Evolutionary conservation across 1,140 invertebrate species (phyloP).

Genomic region (Drosophila paulistorum): DNA sequence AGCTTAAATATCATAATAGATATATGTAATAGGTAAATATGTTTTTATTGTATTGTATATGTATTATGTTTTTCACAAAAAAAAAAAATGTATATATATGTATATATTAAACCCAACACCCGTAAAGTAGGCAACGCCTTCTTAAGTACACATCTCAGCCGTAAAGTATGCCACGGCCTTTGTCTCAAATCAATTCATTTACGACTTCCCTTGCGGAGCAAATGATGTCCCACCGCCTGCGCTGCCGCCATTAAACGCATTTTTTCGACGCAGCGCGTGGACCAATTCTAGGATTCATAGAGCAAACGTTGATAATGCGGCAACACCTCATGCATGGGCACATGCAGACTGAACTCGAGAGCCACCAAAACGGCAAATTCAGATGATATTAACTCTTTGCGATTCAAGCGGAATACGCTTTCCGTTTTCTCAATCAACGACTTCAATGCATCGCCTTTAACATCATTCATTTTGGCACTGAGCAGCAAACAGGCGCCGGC

Average conservation of each 20-base stretch:
- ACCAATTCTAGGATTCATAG: constrained; percentile 89
- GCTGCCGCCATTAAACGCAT: constrained; percentile 68
- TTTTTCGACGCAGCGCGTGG: constrained; percentile 73
- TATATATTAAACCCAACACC: constrained; percentile 49
- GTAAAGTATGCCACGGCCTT: constrained; percentile 33
- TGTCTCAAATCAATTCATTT: constrained; percentile 37
- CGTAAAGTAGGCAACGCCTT: constrained; percentile 55
- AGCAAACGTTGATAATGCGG: constrained; percentile 97
- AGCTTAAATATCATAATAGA: constrained; percentile 20
- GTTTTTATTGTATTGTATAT: constrained; percentile 21
- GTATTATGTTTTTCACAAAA: constrained; percentile 24
- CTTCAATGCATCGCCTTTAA: constrained; percentile 94
- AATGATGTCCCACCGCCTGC: constrained; percentile 65
- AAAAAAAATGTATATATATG: not conserved
- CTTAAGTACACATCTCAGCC: constrained; percentile 47
- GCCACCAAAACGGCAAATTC: constrained; percentile 98
- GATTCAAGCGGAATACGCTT: constrained; percentile 93
- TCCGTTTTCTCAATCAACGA: constrained; percentile 96
- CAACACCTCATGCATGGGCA: constrained; percentile 95
- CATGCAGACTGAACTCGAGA: constrained; percentile 96
- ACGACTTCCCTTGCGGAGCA: constrained; percentile 70
- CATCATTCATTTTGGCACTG: constrained; percentile 98
- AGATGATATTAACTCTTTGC: constrained; percentile 94
- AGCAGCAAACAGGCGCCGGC: constrained; percentile 96
- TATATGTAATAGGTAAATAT: constrained; percentile 13